phyloP scores from a whole-genome alignment of 2,797 vertebrate genomes.

The Gymnothorax reevesii region DNA sequence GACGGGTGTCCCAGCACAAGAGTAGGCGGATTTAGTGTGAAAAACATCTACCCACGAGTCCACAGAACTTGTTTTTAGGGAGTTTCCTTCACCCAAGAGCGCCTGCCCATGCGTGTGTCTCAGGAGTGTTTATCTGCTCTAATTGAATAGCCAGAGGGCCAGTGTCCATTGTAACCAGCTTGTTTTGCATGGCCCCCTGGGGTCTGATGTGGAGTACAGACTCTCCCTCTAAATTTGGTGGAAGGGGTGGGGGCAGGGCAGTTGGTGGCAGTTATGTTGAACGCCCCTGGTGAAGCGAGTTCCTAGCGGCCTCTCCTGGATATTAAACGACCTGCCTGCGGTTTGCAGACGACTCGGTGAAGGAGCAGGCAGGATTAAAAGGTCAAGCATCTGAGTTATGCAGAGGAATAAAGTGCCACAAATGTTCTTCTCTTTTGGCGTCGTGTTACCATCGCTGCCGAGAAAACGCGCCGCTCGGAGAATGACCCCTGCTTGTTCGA shows the following conservation, averaged over 20 bases:
- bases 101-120: background rate
- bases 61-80: background rate
- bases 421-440: constrained; percentile 2
- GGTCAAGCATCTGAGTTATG: constrained; percentile 12
- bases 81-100: background rate
- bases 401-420: background rate
- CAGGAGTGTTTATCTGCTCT: background rate
- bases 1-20: background rate
- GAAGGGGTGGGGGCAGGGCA: background rate
- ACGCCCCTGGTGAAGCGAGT: background rate
- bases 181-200: background rate
- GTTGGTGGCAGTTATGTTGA: background rate
- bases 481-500: background rate
- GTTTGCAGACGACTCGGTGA: background rate
- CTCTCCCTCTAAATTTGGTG: background rate
- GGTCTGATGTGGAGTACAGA: background rate
- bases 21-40: background rate
- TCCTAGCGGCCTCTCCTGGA: background rate
- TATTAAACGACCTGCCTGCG: background rate
- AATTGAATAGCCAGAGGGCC: background rate
- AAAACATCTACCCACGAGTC: background rate
- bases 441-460: background rate
- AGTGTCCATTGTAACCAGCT: background rate
- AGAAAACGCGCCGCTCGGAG: background rate
- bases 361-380: constrained; percentile 4